Evolutionary conservation across 2,113 vertebrate species (phyloP).

Genomic region (Eleginops maclovinus): DNA sequence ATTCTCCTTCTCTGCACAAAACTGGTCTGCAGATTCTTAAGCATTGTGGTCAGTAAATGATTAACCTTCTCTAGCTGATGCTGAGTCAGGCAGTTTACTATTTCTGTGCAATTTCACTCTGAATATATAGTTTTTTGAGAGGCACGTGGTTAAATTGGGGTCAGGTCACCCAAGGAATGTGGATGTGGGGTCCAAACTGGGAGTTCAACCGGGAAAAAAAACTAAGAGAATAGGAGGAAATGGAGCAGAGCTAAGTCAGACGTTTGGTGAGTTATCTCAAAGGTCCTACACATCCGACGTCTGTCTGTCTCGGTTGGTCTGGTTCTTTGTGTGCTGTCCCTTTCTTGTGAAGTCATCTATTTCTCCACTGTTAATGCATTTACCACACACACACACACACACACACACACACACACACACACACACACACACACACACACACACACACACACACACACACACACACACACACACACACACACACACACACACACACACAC

Average conservation of each 20-base stretch:
- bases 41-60: constrained; percentile 25
- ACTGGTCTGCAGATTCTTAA: constrained; percentile 33
- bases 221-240: constrained; percentile 24
- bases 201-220: constrained; percentile 2
- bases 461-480: constrained; percentile 8
- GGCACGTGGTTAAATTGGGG: constrained; percentile 6
- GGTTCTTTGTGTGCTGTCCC: constrained; percentile 31
- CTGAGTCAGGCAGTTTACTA: constrained; percentile 46
- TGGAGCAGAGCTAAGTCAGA: constrained; percentile 44
- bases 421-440: neutral
- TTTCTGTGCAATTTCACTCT: constrained; percentile 10
- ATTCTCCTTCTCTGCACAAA: constrained; percentile 19
- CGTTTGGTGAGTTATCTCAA: constrained; percentile 22
- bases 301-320: constrained; percentile 37
- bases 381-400: constrained; percentile 37
- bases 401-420: constrained; percentile 3
- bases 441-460: neutral
- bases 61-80: constrained; percentile 40
- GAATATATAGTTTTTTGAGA: constrained; percentile 9
- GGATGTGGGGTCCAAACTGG: constrained; percentile 13
- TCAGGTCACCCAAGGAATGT: constrained; percentile 15
- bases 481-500: constrained; percentile 1
- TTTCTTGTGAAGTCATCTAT: constrained; percentile 29
- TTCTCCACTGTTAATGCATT: constrained; percentile 66
- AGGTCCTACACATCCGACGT: constrained; percentile 33